phyloP scores from a whole-genome alignment of 2,797 vertebrate species.

The Hippocampus kuda region DNA sequence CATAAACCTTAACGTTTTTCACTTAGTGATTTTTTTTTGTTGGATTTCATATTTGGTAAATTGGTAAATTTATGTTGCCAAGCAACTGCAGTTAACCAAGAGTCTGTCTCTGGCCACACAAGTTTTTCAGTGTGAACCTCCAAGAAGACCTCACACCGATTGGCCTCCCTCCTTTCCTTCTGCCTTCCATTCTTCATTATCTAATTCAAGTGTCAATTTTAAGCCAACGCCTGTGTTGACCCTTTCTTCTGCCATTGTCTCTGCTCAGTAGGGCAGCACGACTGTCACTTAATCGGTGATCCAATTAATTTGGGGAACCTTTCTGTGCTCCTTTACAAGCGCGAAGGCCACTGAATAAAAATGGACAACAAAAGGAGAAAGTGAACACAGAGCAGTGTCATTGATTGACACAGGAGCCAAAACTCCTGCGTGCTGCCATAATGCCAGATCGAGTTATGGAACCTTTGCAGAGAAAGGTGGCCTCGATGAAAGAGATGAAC shows the following conservation, averaged over 20 bases:
- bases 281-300: slow-evolving; percentile 70
- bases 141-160: slow-evolving; percentile 55
- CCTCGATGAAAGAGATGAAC: slow-evolving; percentile 47
- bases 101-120: slow-evolving; percentile 19
- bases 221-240: slow-evolving; percentile 38
- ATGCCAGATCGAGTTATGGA: slow-evolving; percentile 48
- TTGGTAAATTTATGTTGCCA: slow-evolving; percentile 26
- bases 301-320: slow-evolving; percentile 69
- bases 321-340: slow-evolving; percentile 46
- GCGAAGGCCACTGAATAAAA: slow-evolving; percentile 57
- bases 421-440: slow-evolving; percentile 53
- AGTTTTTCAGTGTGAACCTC: slow-evolving; percentile 39
- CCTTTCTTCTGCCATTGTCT: slow-evolving; percentile 59
- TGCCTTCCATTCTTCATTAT: slow-evolving; percentile 55
- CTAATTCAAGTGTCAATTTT: slow-evolving; percentile 67
- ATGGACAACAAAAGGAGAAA: slow-evolving; percentile 58
- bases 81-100: slow-evolving; percentile 40
- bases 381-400: slow-evolving; percentile 52
- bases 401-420: slow-evolving; percentile 69
- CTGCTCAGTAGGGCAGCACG: slow-evolving; percentile 53
- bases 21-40: slow-evolving; percentile 1
- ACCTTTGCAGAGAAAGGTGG: slow-evolving; percentile 42
- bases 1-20: neutral
- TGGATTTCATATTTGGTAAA: slow-evolving; percentile 6
- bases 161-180: slow-evolving; percentile 38